A percentile compares a stretch with the other conserved stretches of the same genome.
Conservation (phyloP, 2,113 vertebrate species). For the Hemichromis elongatus region DNA sequence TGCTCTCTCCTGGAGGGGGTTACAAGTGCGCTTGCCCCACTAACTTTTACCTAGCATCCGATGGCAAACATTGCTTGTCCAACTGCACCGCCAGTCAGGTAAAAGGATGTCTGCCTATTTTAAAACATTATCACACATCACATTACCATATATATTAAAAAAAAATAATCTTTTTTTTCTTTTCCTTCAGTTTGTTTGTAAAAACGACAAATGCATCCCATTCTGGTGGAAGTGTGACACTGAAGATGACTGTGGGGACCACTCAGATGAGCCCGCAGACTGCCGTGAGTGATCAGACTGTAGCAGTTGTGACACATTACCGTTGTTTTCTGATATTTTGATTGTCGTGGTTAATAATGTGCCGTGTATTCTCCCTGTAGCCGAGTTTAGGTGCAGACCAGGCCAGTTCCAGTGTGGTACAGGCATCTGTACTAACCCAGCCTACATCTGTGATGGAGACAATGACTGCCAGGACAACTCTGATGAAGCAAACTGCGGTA, state of each 20-base stretch:
- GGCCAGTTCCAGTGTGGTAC: slow-evolving; percentile 97
- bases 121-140: neutral
- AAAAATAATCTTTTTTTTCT: neutral
- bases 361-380: slow-evolving; percentile 52
- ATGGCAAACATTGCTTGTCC: slow-evolving; percentile 90
- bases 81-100: slow-evolving; percentile 99
- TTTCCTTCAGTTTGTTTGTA: slow-evolving; percentile 88
- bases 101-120: neutral
- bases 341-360: neutral
- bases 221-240: slow-evolving; percentile 99
- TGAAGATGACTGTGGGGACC: slow-evolving; percentile 95
- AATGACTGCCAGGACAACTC: slow-evolving; percentile 98
- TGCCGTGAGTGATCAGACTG: slow-evolving; percentile 82
- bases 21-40: slow-evolving; percentile 94
- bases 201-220: slow-evolving; percentile 99
- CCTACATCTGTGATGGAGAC: slow-evolving; percentile 98
- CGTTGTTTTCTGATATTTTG: neutral
- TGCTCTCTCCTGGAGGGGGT: slow-evolving; percentile 86
- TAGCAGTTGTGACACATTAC: neutral
- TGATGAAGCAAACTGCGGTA: slow-evolving; percentile 95
- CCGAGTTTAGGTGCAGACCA: slow-evolving; percentile 89
- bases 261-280: slow-evolving; percentile 89
- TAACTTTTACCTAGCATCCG: slow-evolving; percentile 91
- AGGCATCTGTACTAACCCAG: slow-evolving; percentile 96
- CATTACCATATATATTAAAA: neutral